A percentile compares a stretch with the other conserved stretches of the same genome.
Evolutionary conservation across 2,797 vertebrate species (phyloP).

Genomic region (Thunnus albacares): DNA sequence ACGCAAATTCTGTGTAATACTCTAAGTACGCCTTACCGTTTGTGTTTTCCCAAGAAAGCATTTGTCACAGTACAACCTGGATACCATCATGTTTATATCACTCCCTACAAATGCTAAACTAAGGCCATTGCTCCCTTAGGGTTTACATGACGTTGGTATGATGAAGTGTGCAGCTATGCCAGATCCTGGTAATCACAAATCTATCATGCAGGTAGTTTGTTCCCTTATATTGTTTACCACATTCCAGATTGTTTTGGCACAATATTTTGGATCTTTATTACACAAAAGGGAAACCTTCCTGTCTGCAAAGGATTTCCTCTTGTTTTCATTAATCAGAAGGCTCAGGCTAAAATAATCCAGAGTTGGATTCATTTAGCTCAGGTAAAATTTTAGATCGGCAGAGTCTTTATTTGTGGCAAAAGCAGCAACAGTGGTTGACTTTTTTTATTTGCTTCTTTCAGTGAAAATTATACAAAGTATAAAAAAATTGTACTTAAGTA

Average conservation of each 20-base stretch:
- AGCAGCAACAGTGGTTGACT: not conserved
- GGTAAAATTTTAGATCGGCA: conserved; percentile 19
- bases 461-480: not conserved
- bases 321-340: conserved; percentile 78
- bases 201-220: conserved; percentile 67
- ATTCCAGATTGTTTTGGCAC: conserved; percentile 79
- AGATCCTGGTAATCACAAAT: conserved; percentile 51
- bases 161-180: conserved; percentile 63
- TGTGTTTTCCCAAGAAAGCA: conserved; percentile 43
- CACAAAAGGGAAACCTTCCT: conserved; percentile 83
- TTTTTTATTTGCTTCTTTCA: conserved; percentile 3
- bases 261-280: conserved; percentile 74
- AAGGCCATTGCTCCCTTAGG: conserved; percentile 48
- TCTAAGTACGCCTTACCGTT: conserved; percentile 54
- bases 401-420: conserved; percentile 16
- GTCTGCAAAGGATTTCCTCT: conserved; percentile 84
- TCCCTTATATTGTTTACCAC: conserved; percentile 76
- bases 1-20: conserved; percentile 66
- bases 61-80: conserved; percentile 54
- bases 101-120: conserved; percentile 41
- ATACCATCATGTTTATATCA: conserved; percentile 57
- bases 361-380: conserved; percentile 22
- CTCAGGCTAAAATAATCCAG: conserved; percentile 67
- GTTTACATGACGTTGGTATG: conserved; percentile 60
- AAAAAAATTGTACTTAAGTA: not conserved